phyloP scores from a whole-genome alignment of 2,888 invertebrate genomes.

The Podotricha telesiphe region DNA sequence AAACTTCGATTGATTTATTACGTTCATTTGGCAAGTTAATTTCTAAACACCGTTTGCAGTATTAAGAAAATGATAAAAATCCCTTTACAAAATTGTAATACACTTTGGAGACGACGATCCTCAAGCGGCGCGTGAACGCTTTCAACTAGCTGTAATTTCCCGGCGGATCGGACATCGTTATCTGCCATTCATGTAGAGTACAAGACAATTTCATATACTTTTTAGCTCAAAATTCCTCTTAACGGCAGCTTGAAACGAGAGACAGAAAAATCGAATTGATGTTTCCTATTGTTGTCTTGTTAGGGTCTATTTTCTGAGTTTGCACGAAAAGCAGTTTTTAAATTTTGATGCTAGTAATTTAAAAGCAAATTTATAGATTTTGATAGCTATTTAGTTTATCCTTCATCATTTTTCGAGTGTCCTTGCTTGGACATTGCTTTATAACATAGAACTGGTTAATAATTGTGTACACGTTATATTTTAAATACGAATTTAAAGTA shows the following conservation, averaged over 20 bases:
- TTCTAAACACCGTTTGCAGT: not conserved
- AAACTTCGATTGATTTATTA: too few relatives aligned
- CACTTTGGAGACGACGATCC: conserved; percentile 24
- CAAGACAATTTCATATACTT: conserved; percentile 49
- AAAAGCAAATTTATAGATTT: not conserved
- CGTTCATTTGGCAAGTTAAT: not conserved
- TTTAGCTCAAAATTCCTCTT: conserved; percentile 6
- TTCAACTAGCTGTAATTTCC: conserved; percentile 66
- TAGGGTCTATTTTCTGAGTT: not conserved
- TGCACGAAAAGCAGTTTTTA: conserved; percentile 1
- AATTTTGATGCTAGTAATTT: conserved; percentile 7
- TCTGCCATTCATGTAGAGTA: conserved; percentile 68
- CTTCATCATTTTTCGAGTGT: not conserved
- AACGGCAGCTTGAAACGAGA: not conserved
- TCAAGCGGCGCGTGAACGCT: conserved; percentile 49
- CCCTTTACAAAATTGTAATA: conserved; percentile 26
- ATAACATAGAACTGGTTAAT: too few relatives aligned
- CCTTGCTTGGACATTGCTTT: too few relatives aligned
- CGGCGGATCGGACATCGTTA: conserved; percentile 72
- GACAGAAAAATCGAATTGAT: conserved; percentile 8
- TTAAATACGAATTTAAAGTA: too few relatives aligned
- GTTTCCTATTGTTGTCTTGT: not conserved
- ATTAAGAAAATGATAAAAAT: conserved; percentile 19
- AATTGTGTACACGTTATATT: too few relatives aligned
- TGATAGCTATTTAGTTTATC: not conserved